Evolutionary conservation across 2,797 vertebrate species (phyloP).

Genomic region (Falco naumanni): DNA sequence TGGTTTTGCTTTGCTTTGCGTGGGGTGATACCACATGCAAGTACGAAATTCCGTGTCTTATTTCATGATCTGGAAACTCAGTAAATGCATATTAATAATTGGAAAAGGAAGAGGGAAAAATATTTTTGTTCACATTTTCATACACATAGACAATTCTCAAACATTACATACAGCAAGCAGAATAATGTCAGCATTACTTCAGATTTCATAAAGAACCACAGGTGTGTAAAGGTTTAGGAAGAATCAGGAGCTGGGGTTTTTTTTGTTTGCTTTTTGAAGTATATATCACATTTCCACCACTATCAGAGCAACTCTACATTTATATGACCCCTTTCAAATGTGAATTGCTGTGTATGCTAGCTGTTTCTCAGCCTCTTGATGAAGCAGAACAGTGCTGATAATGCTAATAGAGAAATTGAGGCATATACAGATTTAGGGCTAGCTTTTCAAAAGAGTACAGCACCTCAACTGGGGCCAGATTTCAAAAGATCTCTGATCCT

Average conservation of each 20-base stretch:
- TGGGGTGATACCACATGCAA: neutral
- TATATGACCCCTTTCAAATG: constrained; percentile 17
- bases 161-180: neutral
- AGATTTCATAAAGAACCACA: neutral
- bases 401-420: constrained; percentile 57
- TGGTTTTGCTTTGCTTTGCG: neutral
- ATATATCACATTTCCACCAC: neutral
- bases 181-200: neutral
- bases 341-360: constrained; percentile 4
- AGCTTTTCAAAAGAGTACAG: constrained; percentile 41
- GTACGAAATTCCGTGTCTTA: neutral
- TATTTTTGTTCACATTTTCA: neutral
- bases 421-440: constrained; percentile 41
- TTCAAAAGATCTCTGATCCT: constrained; percentile 67
- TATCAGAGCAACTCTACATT: neutral
- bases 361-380: constrained; percentile 28
- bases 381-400: constrained; percentile 42
- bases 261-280: neutral
- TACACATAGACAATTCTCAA: neutral
- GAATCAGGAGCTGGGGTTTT: neutral
- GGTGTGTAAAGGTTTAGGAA: neutral
- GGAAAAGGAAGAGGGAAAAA: neutral
- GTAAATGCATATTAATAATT: neutral
- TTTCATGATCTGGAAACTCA: neutral
- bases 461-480: constrained; percentile 42